Evolutionary conservation across 1,140 invertebrate species (phyloP), one percentile per base, ranked within the genome.

Genomic region (Cydia fagiglandana): DNA sequence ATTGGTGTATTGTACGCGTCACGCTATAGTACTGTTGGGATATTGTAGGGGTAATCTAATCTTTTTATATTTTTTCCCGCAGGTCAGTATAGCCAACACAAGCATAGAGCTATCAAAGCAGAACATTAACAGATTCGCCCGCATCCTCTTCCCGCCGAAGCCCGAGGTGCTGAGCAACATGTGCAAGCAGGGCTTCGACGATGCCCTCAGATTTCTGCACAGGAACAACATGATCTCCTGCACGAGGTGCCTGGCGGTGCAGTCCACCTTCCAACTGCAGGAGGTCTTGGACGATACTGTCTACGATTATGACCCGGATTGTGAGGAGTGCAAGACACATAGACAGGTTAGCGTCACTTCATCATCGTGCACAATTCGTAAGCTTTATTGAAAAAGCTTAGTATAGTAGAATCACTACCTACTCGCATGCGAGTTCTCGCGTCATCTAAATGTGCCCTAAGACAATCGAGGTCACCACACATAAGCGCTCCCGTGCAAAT

Each of bases 131-230:
- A 95, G 99, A 73, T 96, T 99, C 85, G 95, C 96, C 0, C 95
- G 97, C 78, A 98, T 98, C 83, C 93, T 99, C 6, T 99, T 99
- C 90, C 99, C 99, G 28, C 98, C 98, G 1, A 97, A 97, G 84
- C 97, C 98, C 3, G 98, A 99, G 93, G 96, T 97, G 77, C 91
- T 98, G 20, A 98, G 97, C 77, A 97, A 97, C 83, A 99, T 99
- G 95, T 99, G 98, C 89, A 97, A 98, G 84, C 98, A 99, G 93
- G 99, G 98, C 20, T 99, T 99, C 89, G 98, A 99, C 83, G 99
- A 99, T 92, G 97, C 98, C 0, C 94, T 99, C 0, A 94, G 96
- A 75, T 99, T 98, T 93, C 93, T 99, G 68, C 97, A 98, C 80
- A 95, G 96, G 77, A 98, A 99, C 88, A 98, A 98, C 91, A 92